Percentiles rank a stretch among this genome's conserved stretches.
Evolutionary conservation across 2,113 vertebrate species (phyloP).

Genomic region (Eptesicus fuscus): DNA sequence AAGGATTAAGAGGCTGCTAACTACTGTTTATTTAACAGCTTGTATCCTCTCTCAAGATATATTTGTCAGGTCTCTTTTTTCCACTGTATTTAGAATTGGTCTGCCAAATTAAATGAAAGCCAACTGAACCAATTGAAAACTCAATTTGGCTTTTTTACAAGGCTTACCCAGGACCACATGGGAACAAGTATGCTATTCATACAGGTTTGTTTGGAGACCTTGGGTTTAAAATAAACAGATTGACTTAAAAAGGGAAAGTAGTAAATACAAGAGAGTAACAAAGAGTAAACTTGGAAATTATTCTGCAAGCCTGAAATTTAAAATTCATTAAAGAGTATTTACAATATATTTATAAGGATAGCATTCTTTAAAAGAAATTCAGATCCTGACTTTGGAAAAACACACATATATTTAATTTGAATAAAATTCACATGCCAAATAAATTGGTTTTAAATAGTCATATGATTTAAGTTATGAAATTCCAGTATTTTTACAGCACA

Average conservation of each 20-base stretch:
- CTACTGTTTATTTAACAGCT: conserved; percentile 25
- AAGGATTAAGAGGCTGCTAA: conserved; percentile 40
- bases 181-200: background rate
- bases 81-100: conserved; percentile 18
- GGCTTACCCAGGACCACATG: background rate
- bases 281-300: background rate
- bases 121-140: conserved; percentile 23
- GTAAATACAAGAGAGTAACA: conserved; percentile 16
- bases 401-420: conserved; percentile 10
- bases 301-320: background rate
- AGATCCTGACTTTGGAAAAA: background rate
- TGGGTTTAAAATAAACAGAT: conserved; percentile 31
- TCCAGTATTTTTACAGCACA: conserved; percentile 8
- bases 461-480: conserved; percentile 3
- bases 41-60: conserved; percentile 18
- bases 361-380: conserved; percentile 32
- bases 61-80: background rate
- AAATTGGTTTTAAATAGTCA: conserved; percentile 26
- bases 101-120: conserved; percentile 38
- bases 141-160: conserved; percentile 7
- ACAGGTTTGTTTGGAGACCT: conserved; percentile 29
- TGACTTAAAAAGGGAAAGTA: background rate
- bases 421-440: conserved; percentile 26
- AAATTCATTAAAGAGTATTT: conserved; percentile 33
- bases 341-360: background rate